Percentiles rank a stretch among this genome's conserved stretches.
phyloP scores from a whole-genome alignment of 1,140 invertebrate species.

The Delia radicum region DNA sequence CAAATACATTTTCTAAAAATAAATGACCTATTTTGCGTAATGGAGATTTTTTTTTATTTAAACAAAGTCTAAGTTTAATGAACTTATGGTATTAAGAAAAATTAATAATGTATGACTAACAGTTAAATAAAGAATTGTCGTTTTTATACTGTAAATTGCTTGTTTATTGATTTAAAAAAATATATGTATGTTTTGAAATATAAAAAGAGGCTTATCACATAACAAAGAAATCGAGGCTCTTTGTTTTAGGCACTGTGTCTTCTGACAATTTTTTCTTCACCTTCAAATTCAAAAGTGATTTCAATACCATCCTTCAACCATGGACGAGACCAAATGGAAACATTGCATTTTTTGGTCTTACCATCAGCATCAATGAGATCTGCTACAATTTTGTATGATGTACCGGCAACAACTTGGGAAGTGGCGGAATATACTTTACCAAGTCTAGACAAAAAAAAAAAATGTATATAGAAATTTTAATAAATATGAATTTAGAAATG shows the following conservation, averaged over 20 bases:
- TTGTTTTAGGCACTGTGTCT: conserved; percentile 10
- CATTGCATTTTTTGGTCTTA: conserved; percentile 32
- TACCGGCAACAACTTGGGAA: conserved; percentile 38
- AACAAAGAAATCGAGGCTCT: too few relatives aligned
- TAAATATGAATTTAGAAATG: too few relatives aligned
- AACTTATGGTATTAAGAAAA: too few relatives aligned
- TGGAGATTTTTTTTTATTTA: too few relatives aligned
- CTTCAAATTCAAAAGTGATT: conserved; percentile 35
- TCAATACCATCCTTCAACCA: conserved; percentile 26
- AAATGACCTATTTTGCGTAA: too few relatives aligned
- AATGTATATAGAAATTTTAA: neutral
- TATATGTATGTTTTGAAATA: neutral
- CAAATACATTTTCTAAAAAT: too few relatives aligned
- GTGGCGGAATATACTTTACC: conserved; percentile 35
- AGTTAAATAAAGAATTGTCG: too few relatives aligned
- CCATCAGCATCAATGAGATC: conserved; percentile 35
- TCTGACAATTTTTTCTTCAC: conserved; percentile 29
- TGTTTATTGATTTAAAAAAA: too few relatives aligned
- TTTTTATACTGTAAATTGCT: too few relatives aligned
- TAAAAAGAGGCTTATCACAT: neutral
- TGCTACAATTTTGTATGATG: conserved; percentile 27
- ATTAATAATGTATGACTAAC: too few relatives aligned
- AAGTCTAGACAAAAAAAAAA: conserved; percentile 26
- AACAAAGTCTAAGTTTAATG: too few relatives aligned
- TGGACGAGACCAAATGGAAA: conserved; percentile 35